Evolutionary conservation across 2,888 invertebrate species (phyloP), one percentile per base, ranked within the genome.

Genomic region (Tribolium freemani): DNA sequence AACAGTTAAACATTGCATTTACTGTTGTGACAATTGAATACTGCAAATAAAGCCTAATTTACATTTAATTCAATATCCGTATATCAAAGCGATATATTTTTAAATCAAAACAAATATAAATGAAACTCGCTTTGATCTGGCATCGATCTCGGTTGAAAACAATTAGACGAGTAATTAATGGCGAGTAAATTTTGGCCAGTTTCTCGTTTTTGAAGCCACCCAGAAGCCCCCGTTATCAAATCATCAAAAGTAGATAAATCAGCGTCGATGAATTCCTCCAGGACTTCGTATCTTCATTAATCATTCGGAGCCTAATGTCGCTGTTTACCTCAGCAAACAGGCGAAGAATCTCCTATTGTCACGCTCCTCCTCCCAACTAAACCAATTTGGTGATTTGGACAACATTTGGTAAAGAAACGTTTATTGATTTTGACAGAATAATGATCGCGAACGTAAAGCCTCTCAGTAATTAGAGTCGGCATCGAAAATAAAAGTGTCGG

Each of bases 401-500:
- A 30, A 48, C 48, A 60, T 60, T 60, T 46, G 60, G 60, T 60
- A 60, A 60, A 60, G 45, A 21, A 67, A 46, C 66, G 66, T 16
- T 67, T 56, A 67, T 67, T 67, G 66, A 67, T 67, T 67, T 45
- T 67, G 66, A 67, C 66, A 67, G 46, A 66, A 66, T 66, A 66
- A 66, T 66, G 45, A 56, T 16, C 66, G 56, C 53, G 72, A 69
- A 67, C 21, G 44, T 45, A 58, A 58, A 20, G 45, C 44, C 54
- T 74, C 73, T 67, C 53, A 73, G 67, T 77, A 76, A 78, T 78
- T 78, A 77, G 74, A 61, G 77, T 73, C 77, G 73, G 72, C 73
- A 38, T 72, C 48, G 71, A 71, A 75, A 77, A 76, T 76, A 74
- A 75, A 72, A 75, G 71, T 67, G 73, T 51, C 68, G 44, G 70